These are phyloP conservation scores for Merodon equestris DNA, from an alignment of 2,888 invertebrate species.

Conservation along the genomic window DNA sequence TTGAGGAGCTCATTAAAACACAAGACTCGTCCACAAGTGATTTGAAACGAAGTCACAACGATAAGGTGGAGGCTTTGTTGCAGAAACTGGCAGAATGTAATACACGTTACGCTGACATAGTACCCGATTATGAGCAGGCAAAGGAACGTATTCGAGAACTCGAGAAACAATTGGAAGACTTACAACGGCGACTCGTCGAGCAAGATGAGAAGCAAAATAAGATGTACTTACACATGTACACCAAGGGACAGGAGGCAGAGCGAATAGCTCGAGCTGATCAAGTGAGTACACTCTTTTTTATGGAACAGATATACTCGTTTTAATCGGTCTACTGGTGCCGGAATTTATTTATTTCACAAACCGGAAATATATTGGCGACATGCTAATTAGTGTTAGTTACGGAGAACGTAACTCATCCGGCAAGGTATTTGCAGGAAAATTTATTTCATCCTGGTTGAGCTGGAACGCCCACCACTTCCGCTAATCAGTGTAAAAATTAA, in stretches of 20 bases:
- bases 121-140: constrained; percentile 87
- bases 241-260: constrained; percentile 90
- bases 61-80: constrained; percentile 86
- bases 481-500: no score
- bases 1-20: constrained; percentile 85
- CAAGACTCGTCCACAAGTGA: constrained; percentile 85
- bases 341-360: no score
- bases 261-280: constrained; percentile 85
- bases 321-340: no score
- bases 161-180: constrained; percentile 86
- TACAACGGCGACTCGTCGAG: constrained; percentile 84
- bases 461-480: no score
- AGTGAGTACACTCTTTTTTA: constrained; percentile 78
- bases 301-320: not conserved
- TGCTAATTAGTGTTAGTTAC: no score
- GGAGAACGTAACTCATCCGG: no score
- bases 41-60: constrained; percentile 88
- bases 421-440: no score
- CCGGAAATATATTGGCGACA: no score
- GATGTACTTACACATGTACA: constrained; percentile 90
- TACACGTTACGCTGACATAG: constrained; percentile 87
- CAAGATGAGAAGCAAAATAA: constrained; percentile 87
- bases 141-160: constrained; percentile 84
- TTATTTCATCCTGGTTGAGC: no score
- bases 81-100: constrained; percentile 88